These are phyloP conservation scores for Digitonthophagus gazella DNA, from an alignment of 2,888 invertebrate genomes.

Conservation along the genomic window DNA sequence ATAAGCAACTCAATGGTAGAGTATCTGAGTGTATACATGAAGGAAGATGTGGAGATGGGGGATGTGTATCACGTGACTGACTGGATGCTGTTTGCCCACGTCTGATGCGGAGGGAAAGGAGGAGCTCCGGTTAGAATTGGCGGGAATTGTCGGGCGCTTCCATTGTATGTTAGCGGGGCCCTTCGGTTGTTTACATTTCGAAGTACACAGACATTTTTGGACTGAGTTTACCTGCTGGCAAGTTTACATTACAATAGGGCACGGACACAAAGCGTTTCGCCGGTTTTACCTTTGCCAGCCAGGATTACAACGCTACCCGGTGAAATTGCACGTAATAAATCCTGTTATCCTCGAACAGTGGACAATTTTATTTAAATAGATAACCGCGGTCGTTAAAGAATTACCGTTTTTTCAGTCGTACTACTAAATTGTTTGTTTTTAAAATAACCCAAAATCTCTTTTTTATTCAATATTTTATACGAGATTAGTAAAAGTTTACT, in stretches of 20 bases:
- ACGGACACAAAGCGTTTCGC: not conserved
- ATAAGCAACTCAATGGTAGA: not conserved
- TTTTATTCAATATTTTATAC: too few relatives aligned
- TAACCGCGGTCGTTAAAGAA: not conserved
- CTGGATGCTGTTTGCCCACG: not conserved
- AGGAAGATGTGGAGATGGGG: not conserved
- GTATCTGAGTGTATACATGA: not conserved
- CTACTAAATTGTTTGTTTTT: too few relatives aligned
- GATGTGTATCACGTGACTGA: not conserved
- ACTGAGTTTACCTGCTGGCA: not conserved
- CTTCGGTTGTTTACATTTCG: not conserved
- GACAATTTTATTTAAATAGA: not conserved
- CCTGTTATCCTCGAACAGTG: not conserved
- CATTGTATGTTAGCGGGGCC: not conserved
- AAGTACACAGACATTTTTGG: not conserved
- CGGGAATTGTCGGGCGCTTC: not conserved
- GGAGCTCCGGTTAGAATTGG: not conserved
- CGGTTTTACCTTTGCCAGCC: not conserved
- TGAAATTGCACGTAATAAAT: not conserved
- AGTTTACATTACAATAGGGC: not conserved
- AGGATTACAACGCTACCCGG: not conserved
- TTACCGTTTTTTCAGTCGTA: not conserved
- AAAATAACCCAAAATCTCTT: too few relatives aligned
- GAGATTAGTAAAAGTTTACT: not conserved
- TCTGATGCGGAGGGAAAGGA: not conserved